Percentiles rank a stretch among this genome's conserved stretches.
Evolutionary conservation across 2,113 vertebrate species (phyloP).

Genomic region (Actenoides lindsayi): DNA sequence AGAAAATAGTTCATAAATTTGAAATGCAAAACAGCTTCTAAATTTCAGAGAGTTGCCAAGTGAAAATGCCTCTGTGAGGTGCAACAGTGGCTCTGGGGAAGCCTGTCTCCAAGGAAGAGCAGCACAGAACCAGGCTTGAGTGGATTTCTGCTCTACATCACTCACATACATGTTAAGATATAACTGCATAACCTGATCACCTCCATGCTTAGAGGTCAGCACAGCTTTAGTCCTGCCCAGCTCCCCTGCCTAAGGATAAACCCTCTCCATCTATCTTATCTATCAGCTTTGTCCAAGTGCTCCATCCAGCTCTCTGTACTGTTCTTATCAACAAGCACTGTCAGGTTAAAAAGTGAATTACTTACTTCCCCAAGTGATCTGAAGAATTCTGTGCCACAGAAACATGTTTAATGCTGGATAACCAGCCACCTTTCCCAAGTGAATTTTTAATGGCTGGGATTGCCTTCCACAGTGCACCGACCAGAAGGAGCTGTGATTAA

Average conservation of each 20-base stretch:
- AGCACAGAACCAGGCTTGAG: neutral
- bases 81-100: neutral
- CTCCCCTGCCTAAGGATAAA: constrained; percentile 5
- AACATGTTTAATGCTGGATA: constrained; percentile 40
- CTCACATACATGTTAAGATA: neutral
- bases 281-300: constrained; percentile 7
- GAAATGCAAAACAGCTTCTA: constrained; percentile 9
- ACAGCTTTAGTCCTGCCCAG: neutral
- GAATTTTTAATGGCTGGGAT: constrained; percentile 36
- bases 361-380: constrained; percentile 17
- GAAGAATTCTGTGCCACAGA: constrained; percentile 41
- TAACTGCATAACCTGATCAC: constrained; percentile 8
- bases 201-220: neutral
- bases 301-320: neutral
- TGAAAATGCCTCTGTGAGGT: neutral
- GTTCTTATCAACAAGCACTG: constrained; percentile 36
- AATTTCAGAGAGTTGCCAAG: constrained; percentile 7
- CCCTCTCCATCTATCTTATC: neutral
- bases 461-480: neutral
- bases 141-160: neutral
- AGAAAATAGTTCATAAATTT: constrained; percentile 15
- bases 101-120: neutral
- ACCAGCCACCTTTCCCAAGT: constrained; percentile 33
- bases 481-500: constrained; percentile 54
- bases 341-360: constrained; percentile 38